phyloP scores from a whole-genome alignment of 2,113 vertebrate species.

The Myotis brandtii region DNA sequence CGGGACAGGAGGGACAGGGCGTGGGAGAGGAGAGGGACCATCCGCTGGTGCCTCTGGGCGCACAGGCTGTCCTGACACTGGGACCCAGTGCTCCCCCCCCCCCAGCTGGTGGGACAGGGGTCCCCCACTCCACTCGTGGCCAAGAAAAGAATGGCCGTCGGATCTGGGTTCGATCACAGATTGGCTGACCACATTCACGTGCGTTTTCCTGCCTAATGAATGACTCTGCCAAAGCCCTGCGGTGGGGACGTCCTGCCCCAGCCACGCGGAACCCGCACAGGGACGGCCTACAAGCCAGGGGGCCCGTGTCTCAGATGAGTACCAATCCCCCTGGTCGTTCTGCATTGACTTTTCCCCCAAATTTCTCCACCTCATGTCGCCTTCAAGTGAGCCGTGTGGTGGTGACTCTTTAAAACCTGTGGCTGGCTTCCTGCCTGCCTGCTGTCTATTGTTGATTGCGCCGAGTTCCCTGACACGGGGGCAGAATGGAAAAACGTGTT shows the following conservation, averaged over 20 bases:
- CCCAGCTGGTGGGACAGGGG: not conserved
- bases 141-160: not conserved
- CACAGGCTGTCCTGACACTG: too few species aligned
- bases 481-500: constrained; percentile 1
- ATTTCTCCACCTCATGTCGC: too few species aligned
- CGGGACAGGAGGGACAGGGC: too few species aligned
- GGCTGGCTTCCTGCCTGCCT: not conserved
- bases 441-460: not conserved
- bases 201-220: not conserved
- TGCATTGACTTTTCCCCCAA: too few species aligned
- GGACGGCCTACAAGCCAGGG: too few species aligned
- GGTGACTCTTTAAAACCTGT: not conserved
- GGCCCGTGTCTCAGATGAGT: too few species aligned
- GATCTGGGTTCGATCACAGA: not conserved
- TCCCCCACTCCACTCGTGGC: not conserved
- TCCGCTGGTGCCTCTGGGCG: too few species aligned
- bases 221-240: not conserved
- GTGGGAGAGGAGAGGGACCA: too few species aligned
- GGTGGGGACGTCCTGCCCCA: not conserved
- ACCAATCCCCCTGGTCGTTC: too few species aligned
- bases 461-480: not conserved
- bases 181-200: not conserved
- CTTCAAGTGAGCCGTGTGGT: not conserved
- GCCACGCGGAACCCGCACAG: not conserved
- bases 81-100: too few species aligned